These are phyloP conservation scores for Sarcophaga caerulescens DNA, from an alignment of 2,888 invertebrate genomes.

Conservation along the genomic window DNA sequence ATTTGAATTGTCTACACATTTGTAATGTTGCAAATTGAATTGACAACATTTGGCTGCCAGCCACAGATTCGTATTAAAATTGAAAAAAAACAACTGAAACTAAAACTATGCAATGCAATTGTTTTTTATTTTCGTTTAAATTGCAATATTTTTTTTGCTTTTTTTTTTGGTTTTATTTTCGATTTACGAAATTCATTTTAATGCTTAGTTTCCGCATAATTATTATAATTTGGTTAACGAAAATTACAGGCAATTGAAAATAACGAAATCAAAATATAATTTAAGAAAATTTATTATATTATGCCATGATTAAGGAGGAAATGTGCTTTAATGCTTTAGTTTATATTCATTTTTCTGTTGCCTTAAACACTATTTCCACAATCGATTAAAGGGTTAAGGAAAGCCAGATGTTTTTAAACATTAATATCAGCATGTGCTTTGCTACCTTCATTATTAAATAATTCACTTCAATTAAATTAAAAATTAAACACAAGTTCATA, in stretches of 20 bases:
- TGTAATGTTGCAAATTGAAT: constrained; percentile 68
- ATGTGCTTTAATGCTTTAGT: constrained; percentile 24
- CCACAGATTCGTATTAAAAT: constrained; percentile 49
- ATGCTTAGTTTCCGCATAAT: constrained; percentile 67
- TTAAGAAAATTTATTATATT: constrained; percentile 47
- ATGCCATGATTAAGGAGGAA: constrained; percentile 39
- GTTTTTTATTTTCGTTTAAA: constrained; percentile 25
- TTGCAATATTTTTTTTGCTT: constrained; percentile 48
- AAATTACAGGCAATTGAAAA: constrained; percentile 66
- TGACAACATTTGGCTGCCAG: constrained; percentile 66
- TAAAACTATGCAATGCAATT: constrained; percentile 34
- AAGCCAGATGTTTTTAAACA: too few species aligned
- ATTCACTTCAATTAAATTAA: too few species aligned
- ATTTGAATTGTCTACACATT: constrained; percentile 57
- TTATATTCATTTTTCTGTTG: not conserved
- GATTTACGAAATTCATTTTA: constrained; percentile 53
- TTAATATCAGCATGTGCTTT: too few species aligned
- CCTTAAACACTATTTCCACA: too few species aligned
- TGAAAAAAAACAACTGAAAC: constrained; percentile 10
- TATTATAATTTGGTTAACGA: constrained; percentile 63
- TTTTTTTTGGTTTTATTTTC: not conserved
- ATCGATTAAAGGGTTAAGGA: too few species aligned
- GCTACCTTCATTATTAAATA: too few species aligned
- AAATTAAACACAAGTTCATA: too few species aligned
- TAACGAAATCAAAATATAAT: constrained; percentile 46